Conservation (phyloP, 30 jellyfish, hydroid and myxozoan species). For the Hydractinia symbiolongicarpus region DNA sequence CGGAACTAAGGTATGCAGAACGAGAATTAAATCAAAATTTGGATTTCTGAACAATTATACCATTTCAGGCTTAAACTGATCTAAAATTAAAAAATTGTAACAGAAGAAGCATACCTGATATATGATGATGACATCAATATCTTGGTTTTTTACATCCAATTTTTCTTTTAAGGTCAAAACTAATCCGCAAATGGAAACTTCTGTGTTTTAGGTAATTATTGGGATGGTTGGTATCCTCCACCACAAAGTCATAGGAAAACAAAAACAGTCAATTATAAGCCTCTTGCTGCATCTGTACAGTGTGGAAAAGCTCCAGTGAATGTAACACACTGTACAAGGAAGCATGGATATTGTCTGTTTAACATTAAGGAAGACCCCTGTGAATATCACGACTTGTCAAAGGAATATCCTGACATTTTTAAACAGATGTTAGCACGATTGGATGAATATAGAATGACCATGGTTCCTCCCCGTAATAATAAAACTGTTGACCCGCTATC, state of each 20-base stretch:
- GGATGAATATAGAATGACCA: conserved; percentile 9
- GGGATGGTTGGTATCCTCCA: conserved; percentile 46
- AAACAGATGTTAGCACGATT: conserved; percentile 29
- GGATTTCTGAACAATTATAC: too few species aligned
- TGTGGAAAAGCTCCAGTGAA: conserved; percentile 69
- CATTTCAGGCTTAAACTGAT: too few species aligned
- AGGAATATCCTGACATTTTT: conserved; percentile 34
- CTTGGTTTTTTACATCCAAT: too few species aligned
- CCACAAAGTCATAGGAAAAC: not conserved
- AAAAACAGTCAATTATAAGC: conserved; percentile 33
- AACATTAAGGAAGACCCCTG: conserved; percentile 71
- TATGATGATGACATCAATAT: too few species aligned
- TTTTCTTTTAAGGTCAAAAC: conserved; percentile 8
- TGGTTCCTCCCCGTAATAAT: conserved; percentile 26
- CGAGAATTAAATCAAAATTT: too few species aligned
- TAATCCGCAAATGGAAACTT: conserved; percentile 13
- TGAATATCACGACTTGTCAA: conserved; percentile 63
- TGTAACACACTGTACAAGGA: conserved; percentile 31
- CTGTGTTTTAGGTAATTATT: not conserved
- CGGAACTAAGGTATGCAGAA: too few species aligned
- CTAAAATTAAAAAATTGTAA: too few species aligned
- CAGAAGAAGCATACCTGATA: too few species aligned
- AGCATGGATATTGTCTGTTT: conserved; percentile 51
- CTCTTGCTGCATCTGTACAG: conserved; percentile 34
- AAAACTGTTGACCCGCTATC: conserved; percentile 52